Conservation (phyloP, 2,113 vertebrate genomes). For the Pseudopipra pipra region DNA sequence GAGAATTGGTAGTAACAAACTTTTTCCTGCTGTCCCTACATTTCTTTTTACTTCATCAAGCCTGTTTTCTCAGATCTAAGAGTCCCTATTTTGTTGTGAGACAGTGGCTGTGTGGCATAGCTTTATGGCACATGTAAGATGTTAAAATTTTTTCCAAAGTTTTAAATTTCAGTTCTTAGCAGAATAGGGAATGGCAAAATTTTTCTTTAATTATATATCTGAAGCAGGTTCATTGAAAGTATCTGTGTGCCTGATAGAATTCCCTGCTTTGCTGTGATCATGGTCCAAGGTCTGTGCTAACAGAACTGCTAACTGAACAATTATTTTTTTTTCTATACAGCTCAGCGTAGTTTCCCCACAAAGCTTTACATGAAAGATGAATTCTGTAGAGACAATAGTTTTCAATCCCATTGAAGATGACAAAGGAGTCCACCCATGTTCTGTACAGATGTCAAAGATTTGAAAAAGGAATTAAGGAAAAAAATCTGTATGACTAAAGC, state of each 20-base stretch:
- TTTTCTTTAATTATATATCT: not conserved
- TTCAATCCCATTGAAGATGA: not conserved
- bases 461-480: not conserved
- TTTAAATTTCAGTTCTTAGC: not conserved
- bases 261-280: not conserved
- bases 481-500: not conserved
- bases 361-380: not conserved
- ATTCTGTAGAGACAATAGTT: not conserved
- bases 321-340: not conserved
- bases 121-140: not conserved
- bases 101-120: not conserved
- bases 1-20: not conserved
- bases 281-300: not conserved
- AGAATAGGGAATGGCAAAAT: not conserved
- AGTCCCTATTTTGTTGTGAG: not conserved
- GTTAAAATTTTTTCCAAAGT: not conserved
- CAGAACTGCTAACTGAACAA: not conserved
- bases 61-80: not conserved
- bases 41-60: not conserved
- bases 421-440: not conserved
- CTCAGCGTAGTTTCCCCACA: not conserved
- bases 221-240: not conserved
- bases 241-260: not conserved
- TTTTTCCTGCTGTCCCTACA: not conserved
- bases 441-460: not conserved